Base-by-base conservation (phyloP, 2,888 invertebrate species). In the Thelaira solivaga region DNA sequence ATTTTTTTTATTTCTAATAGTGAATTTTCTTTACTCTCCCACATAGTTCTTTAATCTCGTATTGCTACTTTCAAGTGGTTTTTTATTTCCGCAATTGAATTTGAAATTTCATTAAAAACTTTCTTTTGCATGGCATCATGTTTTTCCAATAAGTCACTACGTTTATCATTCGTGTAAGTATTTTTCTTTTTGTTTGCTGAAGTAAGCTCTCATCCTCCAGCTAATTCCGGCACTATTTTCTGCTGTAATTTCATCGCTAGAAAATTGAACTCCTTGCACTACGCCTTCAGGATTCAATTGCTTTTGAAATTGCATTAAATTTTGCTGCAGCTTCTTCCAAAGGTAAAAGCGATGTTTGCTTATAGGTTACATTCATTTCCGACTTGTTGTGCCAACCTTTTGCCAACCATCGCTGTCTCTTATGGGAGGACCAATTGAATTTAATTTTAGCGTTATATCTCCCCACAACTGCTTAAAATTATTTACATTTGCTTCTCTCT, bases 391-490 rank as follows among this genome's bases (percentile, higher is more conserved):
- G 26, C 10, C 47, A 49, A 62, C 36, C 24, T 36, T 47, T 62
- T 62, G 62, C 47, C 62, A 62, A 62, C 47, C 47, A 18, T 64
- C 39, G 34, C 64, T 64, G 39, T 51, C 64, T 29, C 64, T 64
- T 29, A 51, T 39, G 26, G 49, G 64, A 8, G 51, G 64, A 11
- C 51, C 51, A 39, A 26, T 64, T 2, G 47, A 47, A 34, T 62
- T 62, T 20, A 47, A 16, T 8, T 62, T 62, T 3, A 7, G 4
- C 3, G 24, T 6, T 0, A 61, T 61, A n/a, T 20, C 43, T 16
- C 45, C 31, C 31, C 59, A 61, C 11, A 45, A 43, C 18, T 61
- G 7, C 10, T 61, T 61, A 20, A 61, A 61, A 61, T 61, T 59
- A 26, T 26, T 26, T n/a, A 16, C 16, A 5, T 8, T 26, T 59